Base-by-base conservation (phyloP, 2,797 vertebrate genomes). In the Momotus momota region DNA sequence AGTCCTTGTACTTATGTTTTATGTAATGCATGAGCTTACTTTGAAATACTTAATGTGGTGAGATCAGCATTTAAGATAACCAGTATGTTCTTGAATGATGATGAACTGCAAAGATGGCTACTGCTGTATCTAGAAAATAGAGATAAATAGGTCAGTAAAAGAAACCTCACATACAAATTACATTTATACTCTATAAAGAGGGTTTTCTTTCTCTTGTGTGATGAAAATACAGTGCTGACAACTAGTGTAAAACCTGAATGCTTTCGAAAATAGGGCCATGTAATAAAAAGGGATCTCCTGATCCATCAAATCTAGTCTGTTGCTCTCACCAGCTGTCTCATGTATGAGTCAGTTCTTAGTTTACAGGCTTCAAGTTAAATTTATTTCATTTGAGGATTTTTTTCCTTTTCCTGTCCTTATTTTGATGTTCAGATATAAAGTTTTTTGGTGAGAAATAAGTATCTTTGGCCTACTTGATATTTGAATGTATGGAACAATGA, bases 341-440 rank as follows among this genome's bases (percentile, higher is more conserved):
- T 7, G 17, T 0, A 0, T 21, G 31, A 74, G 5, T 52, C 25
- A 25, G 17, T 61, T 52, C 45, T 57, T 72, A 41, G 31, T 60
- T 80, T n/a, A 29, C 5, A 25, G 54, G 8, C 22, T 71, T 81
- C 33, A 7, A 29, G 25, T 79, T 49, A 79, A 62, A 73, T 43
- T 52, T 81, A 22, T n/a, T 61, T 69, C 2, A 0, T 78, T 81
- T 79, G 7, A 74, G 10, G 14, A 9, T n/a, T 22, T n/a, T 41
- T 75, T 67, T 21, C 10, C 18, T 80, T 79, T 29, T 81, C 3
- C 55, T 73, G 6, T 40, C 49, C 17, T 74, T 74, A 33, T 70
- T 92, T 9, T 67, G 75, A 55, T 45, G 23, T 82, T 82, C 26
- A 55, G 35, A 55, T 46, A 46, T 2, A 27, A 46, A 26, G 10